These are phyloP conservation scores for Hermaeophaga mercurialis DNA, from an alignment of 2,888 invertebrate species.

Conservation along the genomic window DNA sequence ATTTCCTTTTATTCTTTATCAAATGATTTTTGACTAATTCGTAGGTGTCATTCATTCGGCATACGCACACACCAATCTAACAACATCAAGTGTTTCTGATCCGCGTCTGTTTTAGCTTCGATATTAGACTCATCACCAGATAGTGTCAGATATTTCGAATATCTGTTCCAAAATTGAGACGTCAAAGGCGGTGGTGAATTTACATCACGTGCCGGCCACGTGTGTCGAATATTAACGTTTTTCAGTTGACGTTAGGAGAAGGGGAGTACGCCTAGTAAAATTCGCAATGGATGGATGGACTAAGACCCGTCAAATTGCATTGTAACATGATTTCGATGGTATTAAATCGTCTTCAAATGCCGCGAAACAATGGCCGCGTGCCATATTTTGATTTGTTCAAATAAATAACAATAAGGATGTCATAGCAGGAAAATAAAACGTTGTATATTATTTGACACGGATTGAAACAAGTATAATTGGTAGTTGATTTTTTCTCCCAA, in stretches of 20 bases:
- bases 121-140: slow-evolving; percentile 37
- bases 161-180: slow-evolving; percentile 48
- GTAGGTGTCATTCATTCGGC: slow-evolving; percentile 4
- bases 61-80: slow-evolving; percentile 15
- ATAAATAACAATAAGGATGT: slow-evolving; percentile 25
- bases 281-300: slow-evolving; percentile 23
- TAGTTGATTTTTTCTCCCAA: too few relatives aligned
- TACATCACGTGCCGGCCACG: slow-evolving; percentile 45
- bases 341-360: slow-evolving; percentile 45
- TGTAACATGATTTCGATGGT: slow-evolving; percentile 45
- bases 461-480: slow-evolving; percentile 2
- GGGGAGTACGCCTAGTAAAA: not conserved
- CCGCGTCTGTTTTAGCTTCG: slow-evolving; percentile 24
- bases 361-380: slow-evolving; percentile 44
- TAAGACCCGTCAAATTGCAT: slow-evolving; percentile 50
- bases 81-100: slow-evolving; percentile 16
- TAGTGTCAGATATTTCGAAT: slow-evolving; percentile 51
- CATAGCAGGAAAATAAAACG: slow-evolving; percentile 24
- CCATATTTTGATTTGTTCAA: slow-evolving; percentile 37
- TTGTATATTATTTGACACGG: slow-evolving; percentile 6
- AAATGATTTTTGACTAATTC: too few relatives aligned
- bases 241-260: slow-evolving; percentile 29
- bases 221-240: slow-evolving; percentile 53
- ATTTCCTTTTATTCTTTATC: too few relatives aligned
- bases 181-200: slow-evolving; percentile 39